Evolutionary conservation across 2,113 vertebrate genomes (phyloP).

Genomic region (Coracopsis vasa): DNA sequence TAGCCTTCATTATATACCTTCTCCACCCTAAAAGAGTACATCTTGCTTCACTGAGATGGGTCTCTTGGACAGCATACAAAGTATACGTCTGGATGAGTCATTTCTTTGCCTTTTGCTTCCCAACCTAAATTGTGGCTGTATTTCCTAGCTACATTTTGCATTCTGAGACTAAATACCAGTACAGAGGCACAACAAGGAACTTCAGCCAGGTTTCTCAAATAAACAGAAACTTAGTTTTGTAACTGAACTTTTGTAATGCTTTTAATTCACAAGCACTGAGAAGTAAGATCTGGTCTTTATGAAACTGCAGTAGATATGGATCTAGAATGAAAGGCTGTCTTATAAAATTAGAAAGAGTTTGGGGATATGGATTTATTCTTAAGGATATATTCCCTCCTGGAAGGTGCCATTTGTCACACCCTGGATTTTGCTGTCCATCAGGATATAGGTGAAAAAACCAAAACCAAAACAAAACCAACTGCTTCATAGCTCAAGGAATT

Average conservation of each 20-base stretch:
- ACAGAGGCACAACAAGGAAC: not conserved
- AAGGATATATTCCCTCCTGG: slow-evolving; percentile 74
- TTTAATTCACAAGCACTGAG: slow-evolving; percentile 50
- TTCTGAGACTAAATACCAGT: not conserved
- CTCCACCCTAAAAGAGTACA: not conserved
- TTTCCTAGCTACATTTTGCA: not conserved
- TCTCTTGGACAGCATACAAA: not conserved
- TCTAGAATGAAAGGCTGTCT: slow-evolving; percentile 73
- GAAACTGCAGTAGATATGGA: slow-evolving; percentile 68
- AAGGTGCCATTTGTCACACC: slow-evolving; percentile 79
- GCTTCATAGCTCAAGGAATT: slow-evolving; percentile 66
- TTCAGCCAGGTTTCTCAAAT: not conserved
- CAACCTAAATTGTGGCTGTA: not conserved
- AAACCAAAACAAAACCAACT: not conserved
- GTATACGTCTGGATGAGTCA: not conserved
- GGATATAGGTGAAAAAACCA: slow-evolving; percentile 66
- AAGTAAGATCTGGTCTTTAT: slow-evolving; percentile 52
- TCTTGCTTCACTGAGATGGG: not conserved
- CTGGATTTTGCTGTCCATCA: slow-evolving; percentile 77
- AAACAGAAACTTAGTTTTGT: slow-evolving; percentile 42
- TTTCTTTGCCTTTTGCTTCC: not conserved
- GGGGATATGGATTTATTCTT: slow-evolving; percentile 76
- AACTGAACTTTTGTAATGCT: slow-evolving; percentile 22
- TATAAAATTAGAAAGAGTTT: slow-evolving; percentile 75
- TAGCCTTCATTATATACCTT: not conserved